Percentiles rank a stretch among this genome's conserved stretches.
phyloP scores from a whole-genome alignment of 2,113 vertebrate species.

The Dromiciops gliroides region DNA sequence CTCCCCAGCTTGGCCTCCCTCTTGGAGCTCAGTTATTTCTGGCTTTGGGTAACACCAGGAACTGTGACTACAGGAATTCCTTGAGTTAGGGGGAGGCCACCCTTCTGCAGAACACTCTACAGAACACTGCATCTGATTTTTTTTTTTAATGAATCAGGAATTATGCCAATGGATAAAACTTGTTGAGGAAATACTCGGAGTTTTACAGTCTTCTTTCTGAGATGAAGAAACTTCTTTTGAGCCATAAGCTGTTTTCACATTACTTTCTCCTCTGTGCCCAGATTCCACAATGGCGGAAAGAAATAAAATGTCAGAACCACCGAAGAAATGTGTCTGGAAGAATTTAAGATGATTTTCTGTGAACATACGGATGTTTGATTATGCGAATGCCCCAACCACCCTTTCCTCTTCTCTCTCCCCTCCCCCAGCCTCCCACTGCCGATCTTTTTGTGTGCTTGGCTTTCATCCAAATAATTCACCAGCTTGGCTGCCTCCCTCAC shows the following conservation, averaged over 20 bases:
- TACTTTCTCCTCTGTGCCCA: slow-evolving; percentile 9
- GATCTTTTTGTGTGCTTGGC: slow-evolving; percentile 80
- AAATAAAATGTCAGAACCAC: background rate
- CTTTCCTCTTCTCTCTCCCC: slow-evolving; percentile 57
- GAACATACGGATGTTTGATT: slow-evolving; percentile 35
- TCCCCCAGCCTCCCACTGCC: slow-evolving; percentile 53
- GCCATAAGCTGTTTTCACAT: slow-evolving; percentile 30
- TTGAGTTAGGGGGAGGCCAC: background rate
- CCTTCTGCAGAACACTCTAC: background rate
- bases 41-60: slow-evolving; percentile 8
- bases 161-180: slow-evolving; percentile 24
- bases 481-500: slow-evolving; percentile 83
- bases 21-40: background rate
- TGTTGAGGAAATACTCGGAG: slow-evolving; percentile 16
- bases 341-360: slow-evolving; percentile 57
- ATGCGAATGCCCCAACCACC: background rate
- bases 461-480: slow-evolving; percentile 84
- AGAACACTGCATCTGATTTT: slow-evolving; percentile 37
- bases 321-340: background rate
- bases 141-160: slow-evolving; percentile 24
- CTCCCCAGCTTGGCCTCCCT: background rate
- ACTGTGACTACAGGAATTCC: slow-evolving; percentile 15
- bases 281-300: background rate
- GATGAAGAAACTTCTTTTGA: slow-evolving; percentile 2
- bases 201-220: background rate